Conservation (phyloP, 2,113 vertebrate genomes). For the Scalopus aquaticus region DNA sequence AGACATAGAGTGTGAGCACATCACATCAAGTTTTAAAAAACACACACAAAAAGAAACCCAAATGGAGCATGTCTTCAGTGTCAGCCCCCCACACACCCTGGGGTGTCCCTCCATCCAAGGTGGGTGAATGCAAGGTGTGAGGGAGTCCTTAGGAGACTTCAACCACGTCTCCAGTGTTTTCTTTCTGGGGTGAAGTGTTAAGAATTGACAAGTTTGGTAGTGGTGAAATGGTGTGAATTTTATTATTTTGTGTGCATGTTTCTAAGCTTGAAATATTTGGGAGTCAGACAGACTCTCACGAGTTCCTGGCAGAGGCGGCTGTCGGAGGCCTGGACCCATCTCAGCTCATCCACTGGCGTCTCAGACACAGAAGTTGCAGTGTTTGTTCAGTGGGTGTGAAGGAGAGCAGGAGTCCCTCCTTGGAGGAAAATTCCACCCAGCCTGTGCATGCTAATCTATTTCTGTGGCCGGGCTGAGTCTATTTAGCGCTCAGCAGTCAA, state of each 20-base stretch:
- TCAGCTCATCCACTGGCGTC: background rate
- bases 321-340: background rate
- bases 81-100: background rate
- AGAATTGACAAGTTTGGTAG: background rate
- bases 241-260: background rate
- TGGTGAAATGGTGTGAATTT: background rate
- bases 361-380: background rate
- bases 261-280: background rate
- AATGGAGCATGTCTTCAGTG: background rate
- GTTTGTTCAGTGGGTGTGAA: background rate
- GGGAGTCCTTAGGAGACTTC: background rate
- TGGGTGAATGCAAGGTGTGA: background rate
- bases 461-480: background rate
- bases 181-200: background rate
- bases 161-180: background rate
- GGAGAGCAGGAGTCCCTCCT: background rate
- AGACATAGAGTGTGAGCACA: background rate
- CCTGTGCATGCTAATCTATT: background rate
- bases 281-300: background rate
- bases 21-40: background rate
- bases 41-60: background rate
- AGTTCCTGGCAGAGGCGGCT: background rate
- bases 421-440: conserved; percentile 2
- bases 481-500: conserved; percentile 9
- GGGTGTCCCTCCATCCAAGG: background rate